These are phyloP conservation scores for Brienomyrus brachyistius DNA, from an alignment of 2,113 vertebrate species.

Conservation along the genomic window DNA sequence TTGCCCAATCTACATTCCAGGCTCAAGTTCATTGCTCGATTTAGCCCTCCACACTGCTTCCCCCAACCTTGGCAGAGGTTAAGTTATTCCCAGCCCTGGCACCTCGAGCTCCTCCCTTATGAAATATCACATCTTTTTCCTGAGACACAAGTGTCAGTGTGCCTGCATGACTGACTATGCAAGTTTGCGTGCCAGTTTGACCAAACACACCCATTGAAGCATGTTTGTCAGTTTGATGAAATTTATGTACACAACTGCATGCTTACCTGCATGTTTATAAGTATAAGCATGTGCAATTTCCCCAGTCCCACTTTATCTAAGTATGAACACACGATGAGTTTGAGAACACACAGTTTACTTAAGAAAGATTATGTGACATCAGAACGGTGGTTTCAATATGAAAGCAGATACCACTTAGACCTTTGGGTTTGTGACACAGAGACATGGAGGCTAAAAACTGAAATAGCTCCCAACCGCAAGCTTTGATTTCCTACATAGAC, in stretches of 20 bases:
- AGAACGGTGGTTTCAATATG: neutral
- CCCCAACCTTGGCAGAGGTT: neutral
- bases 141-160: neutral
- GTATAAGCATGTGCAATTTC: slow-evolving; percentile 8
- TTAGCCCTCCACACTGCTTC: neutral
- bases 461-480: neutral
- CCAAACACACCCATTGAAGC: neutral
- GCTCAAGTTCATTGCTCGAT: neutral
- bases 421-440: neutral
- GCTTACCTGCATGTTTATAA: neutral
- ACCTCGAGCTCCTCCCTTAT: neutral
- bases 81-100: slow-evolving; percentile 5
- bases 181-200: neutral
- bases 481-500: neutral
- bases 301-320: neutral
- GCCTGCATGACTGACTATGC: neutral
- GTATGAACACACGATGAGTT: no score
- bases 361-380: neutral
- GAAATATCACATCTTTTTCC: slow-evolving; percentile 1
- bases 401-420: neutral
- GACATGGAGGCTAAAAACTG: neutral
- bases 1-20: slow-evolving; percentile 7
- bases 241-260: neutral
- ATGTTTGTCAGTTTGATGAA: neutral
- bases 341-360: neutral